Evolutionary conservation across 2,797 vertebrate genomes (phyloP), one percentile per base, ranked within the genome.

Genomic region (Potorous gilbertii): DNA sequence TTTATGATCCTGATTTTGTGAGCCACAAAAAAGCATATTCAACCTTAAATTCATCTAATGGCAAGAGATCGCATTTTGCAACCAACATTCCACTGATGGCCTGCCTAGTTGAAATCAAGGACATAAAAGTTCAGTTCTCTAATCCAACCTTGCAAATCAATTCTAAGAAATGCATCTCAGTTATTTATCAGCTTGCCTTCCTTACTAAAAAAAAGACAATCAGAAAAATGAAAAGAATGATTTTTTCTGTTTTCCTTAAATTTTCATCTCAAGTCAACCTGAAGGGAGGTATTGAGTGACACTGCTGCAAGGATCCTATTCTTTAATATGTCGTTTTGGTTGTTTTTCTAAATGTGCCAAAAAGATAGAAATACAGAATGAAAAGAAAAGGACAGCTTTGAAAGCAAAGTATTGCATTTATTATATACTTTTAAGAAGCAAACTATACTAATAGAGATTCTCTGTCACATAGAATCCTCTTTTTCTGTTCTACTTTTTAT

Each of bases 111-210:
- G 59, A 55, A 89, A 90, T 52, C 13, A 95, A 91, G 24, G 6
- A 29, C 5, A 81, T 92, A 31, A 1, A 56, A 13, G 0, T 55
- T 93, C 81, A 0, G 90, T 40, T 93, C 52, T 93, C 46, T 62
- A 92, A 55, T 90, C 54, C 27, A 81, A 0, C 16, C 4, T 95
- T 93, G 54, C 34, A 93, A 92, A 93, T 52, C 66, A 93, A 14
- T 96, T 95, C 74, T 66, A n/a, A 81, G 89, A 95, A 94, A 91
- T 10, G 74, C 40, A 89, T 46, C 50, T 91, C 52, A 74, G 66
- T 74, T 40, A 3, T 46, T 92, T 56, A 94, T 12, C 52, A 94
- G 52, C 14, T 27, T 87, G 13, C n/a, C 93, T 8, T 92, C 55
- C 56, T 8, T 94, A 54, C 96, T 92, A 91, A 87, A 74, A 1